Evolutionary conservation across 2,888 invertebrate genomes (phyloP).

Genomic region (Achlya flavicornis): DNA sequence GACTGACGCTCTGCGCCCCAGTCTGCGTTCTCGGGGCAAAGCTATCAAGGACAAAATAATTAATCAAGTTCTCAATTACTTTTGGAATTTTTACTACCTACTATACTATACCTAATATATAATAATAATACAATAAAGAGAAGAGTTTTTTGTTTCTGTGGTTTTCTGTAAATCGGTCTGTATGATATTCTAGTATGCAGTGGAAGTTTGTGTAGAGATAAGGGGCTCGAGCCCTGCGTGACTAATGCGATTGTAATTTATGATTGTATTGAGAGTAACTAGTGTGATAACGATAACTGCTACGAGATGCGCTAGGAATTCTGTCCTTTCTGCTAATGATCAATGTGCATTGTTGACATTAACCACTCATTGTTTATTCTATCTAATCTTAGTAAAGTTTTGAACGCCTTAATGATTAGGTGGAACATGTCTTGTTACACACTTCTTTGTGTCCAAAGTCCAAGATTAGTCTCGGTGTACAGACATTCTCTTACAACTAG

Average conservation of each 20-base stretch:
- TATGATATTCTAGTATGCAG: constrained; percentile 49
- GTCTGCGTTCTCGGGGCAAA: constrained; percentile 28
- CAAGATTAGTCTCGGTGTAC: constrained; percentile 6
- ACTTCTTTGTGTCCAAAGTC: constrained; percentile 14
- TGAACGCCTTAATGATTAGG: constrained; percentile 31
- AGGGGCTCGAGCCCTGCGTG: constrained; percentile 55
- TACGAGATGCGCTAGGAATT: constrained; percentile 62
- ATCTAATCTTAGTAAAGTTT: constrained; percentile 56
- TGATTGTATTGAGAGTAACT: constrained; percentile 63
- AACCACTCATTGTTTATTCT: constrained; percentile 38
- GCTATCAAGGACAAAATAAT: constrained; percentile 42
- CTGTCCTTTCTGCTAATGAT: constrained; percentile 55
- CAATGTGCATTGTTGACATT: constrained; percentile 43
- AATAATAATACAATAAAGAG: no score
- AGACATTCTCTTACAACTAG: not conserved
- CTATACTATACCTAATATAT: no score
- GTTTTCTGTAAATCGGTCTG: constrained; percentile 11
- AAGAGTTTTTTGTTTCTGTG: not conserved
- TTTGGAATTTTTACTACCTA: not conserved
- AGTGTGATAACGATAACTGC: constrained; percentile 64
- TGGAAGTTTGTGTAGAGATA: constrained; percentile 59
- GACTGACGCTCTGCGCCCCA: constrained; percentile 40
- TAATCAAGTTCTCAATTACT: constrained; percentile 17
- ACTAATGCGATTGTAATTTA: constrained; percentile 70
- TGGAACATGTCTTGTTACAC: no score